Base-by-base conservation (phyloP, 2,113 vertebrate genomes). In the Cervus canadensis region DNA sequence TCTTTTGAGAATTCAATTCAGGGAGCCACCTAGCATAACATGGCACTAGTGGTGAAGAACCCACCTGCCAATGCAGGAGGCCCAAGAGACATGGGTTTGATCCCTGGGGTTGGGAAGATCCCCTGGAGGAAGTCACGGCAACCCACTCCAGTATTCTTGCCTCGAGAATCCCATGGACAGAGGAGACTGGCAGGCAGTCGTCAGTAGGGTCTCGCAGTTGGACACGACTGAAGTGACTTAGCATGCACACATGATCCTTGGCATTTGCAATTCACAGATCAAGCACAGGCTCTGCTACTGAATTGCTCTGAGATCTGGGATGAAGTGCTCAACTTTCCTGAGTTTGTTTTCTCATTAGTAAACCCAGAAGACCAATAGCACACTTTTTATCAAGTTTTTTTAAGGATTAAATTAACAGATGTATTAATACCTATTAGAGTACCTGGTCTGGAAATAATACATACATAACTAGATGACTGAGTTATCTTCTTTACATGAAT, bases 1-100 rank as follows among this genome's bases (percentile, higher is more conserved):
- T 96, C 54, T 90, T 84, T 71, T 59, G 30, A 94, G 56, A 96
- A 86, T 94, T 95, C 43, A 92, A 14, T 2, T 74, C 45, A 96
- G 8, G 16, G 7, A 40, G 4, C 4, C 79, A 33, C 57, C 56
- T 14, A 48, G 19, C 54, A 33, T 87, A 21, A 25, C 7, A 11
- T 1, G 6, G 40, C 12, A 76, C 12, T 43, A 43, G 40, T 26
- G 40, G 21, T 76, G 43, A 14, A 76, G 40, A 76, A 43, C 71
- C 57, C 71, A 7, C 71, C 71, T 76, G 71, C 71, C 36, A 15
- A 0, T 76, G 23, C 71, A 26, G 36, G 40, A 76, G 71, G 23
- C 40, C 21, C 43, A 76, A 76, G 12, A 43, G 23, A 43, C 21
- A 43, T 43, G 40, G 40, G 23, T 76, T 43, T 4, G 23, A 43